Evolutionary conservation across 2,888 invertebrate species (phyloP), one percentile per base, ranked within the genome.

Genomic region (Sphecodes monilicornis): DNA sequence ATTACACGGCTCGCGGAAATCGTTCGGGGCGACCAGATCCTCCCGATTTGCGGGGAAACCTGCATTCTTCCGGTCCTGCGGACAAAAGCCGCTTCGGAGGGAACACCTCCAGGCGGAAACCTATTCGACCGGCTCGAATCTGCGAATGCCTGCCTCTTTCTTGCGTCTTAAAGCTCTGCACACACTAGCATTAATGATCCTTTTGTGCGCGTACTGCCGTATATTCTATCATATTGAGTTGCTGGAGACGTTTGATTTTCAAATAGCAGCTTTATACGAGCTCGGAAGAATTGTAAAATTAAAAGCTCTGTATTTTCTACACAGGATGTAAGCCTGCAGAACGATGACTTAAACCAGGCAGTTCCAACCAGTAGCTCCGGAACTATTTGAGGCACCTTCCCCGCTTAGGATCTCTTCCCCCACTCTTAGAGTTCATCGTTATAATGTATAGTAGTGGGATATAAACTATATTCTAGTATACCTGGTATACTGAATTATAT

Each of bases 1-100:
- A 66, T 72, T 73, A 39, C 72, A 57, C 29, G 39, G 72, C 79
- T 76, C 43, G 72, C 22, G 76, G 78, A 82, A 83, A 86, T 86
- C 76, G 81, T 39, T 73, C 78, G 80, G 69, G 43, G 60, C 68
- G 70, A 43, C 74, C 66, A 76, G 69, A 82, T 84, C 68, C 78
- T 74, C 75, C 71, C 81, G 84, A 82, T 86, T 78, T 84, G 68
- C 69, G 72, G 81, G 60, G 41, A 68, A 46, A 32, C 60, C 50
- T 43, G 41, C 76, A 78, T 86, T 86, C 86, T 86, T 86, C 86
- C 86, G 86, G 80, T 71, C 8, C 41, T n/a, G 41, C 39, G 64
- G 18, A 64, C 64, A 18, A 50, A 22, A 22, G 50, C 50, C 8
- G 50, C 64, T 32, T 29, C 64, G 8, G 69, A 13, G 50, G 18